These are phyloP conservation scores for Sebastes nivosus DNA, from an alignment of 2,797 vertebrate genomes.

Conservation along the genomic window DNA sequence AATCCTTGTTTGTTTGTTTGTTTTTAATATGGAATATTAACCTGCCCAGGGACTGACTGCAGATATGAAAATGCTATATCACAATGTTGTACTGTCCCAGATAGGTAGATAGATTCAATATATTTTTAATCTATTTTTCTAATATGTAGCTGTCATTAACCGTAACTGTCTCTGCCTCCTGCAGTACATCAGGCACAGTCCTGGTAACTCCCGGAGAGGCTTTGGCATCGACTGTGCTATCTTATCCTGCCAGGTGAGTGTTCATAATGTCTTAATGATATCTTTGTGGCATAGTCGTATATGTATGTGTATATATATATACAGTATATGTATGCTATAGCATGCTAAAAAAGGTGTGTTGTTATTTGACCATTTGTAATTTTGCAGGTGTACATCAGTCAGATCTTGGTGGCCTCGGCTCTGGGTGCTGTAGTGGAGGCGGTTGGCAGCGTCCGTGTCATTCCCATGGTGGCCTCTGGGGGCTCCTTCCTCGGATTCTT, in stretches of 20 bases:
- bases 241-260: slow-evolving; percentile 91
- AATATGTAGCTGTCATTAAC: neutral
- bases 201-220: slow-evolving; percentile 92
- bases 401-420: slow-evolving; percentile 95
- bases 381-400: slow-evolving; percentile 95
- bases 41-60: too few species aligned
- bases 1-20: neutral
- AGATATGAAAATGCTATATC: neutral
- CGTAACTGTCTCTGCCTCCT: slow-evolving; percentile 9
- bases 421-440: slow-evolving; percentile 89
- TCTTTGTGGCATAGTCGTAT: slow-evolving; percentile 82
- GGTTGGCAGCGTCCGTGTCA: slow-evolving; percentile 89
- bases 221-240: slow-evolving; percentile 99
- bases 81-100: neutral
- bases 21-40: neutral
- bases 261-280: slow-evolving; percentile 65
- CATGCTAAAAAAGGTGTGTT: neutral
- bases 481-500: slow-evolving; percentile 95
- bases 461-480: slow-evolving; percentile 93
- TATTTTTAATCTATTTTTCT: neutral
- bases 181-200: slow-evolving; percentile 96
- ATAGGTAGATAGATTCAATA: too few species aligned
- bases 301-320: neutral
- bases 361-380: neutral
- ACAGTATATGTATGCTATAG: neutral